These are phyloP conservation scores for Peucedramus taeniatus DNA, from an alignment of 2,113 vertebrate genomes.

Conservation along the genomic window DNA sequence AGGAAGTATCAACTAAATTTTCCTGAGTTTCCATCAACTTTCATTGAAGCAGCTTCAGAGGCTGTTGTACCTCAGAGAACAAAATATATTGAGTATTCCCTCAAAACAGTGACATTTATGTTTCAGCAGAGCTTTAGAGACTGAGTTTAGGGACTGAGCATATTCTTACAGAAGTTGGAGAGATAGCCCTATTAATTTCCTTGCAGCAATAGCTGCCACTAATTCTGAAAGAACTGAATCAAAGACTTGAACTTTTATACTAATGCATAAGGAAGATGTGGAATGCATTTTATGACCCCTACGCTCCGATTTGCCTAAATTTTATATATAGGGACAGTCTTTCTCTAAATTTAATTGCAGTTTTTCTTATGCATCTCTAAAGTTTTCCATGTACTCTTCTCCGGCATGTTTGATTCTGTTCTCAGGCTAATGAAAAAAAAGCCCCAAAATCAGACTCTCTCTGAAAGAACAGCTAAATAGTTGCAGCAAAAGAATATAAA, in stretches of 20 bases:
- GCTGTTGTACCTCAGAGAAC: not conserved
- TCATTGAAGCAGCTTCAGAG: not conserved
- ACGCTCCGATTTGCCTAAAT: not conserved
- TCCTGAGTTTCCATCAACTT: not conserved
- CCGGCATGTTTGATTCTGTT: not conserved
- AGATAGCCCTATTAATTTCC: not conserved
- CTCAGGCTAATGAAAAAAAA: not conserved
- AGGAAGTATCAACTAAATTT: not conserved
- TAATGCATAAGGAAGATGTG: not conserved
- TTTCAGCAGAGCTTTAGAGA: not conserved
- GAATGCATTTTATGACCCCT: not conserved
- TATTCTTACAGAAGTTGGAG: not conserved
- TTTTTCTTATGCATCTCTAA: not conserved
- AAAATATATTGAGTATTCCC: conserved; percentile 10
- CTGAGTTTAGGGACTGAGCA: not conserved
- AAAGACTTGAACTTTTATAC: not conserved
- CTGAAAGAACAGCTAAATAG: not conserved
- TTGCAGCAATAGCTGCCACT: not conserved
- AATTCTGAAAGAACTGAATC: not conserved
- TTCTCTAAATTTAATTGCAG: not conserved
- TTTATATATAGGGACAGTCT: not conserved
- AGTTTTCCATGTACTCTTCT: not conserved
- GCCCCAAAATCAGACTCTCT: not conserved
- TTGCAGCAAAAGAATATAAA: not conserved
- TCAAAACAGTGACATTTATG: conserved; percentile 8